Evolutionary conservation across 2,113 vertebrate species (phyloP), one percentile per base, ranked within the genome.

Genomic region (Antennarius striatus): DNA sequence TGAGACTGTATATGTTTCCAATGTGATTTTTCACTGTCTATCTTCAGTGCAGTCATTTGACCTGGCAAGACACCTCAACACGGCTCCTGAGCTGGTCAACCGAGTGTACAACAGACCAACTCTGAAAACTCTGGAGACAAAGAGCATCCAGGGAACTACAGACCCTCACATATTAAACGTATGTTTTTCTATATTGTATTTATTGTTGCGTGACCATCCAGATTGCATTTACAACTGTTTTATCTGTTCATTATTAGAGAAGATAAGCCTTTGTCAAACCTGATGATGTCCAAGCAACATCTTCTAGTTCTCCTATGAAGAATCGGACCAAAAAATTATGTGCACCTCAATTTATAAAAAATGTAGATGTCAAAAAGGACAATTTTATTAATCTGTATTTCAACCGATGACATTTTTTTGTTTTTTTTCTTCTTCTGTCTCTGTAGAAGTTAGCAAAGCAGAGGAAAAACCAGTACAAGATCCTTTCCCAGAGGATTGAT

Each of bases 401-500:
- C 42, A 43, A 10, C 10, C 11, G 14, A 7, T 51, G 9, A 16
- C 4, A 17, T 1, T 11, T 28, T 5, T 36, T 55, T 2, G n/a
- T n/a, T 5, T 48, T 15, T 22, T 5, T 42, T 5, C 2, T 45
- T 2, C 1, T 8, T 56, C 12, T 43, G 42, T 11, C 7, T 42
- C 50, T 85, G 12, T 72, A 98, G 96, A 92, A 86, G 66, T 80
- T 99, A 62, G 91, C 93, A 63, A 92, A 70, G 65, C 89, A 95
- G 86, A 93, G 96, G 63, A 92, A 88, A 68, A 89, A 89, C 47
- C 95, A 94, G 67, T 99, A 99, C 29, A 83, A 73, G 42, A 73
- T 95, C 60, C 91, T 99, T 68, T 93, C 89, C n/a, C 95, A 98
- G 79, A 93, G 97, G 77, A 96, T 99, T n/a, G 94, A 96, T 55